Evolutionary conservation across 2,888 invertebrate species (phyloP).

Genomic region (Eupithecia abbreviata): DNA sequence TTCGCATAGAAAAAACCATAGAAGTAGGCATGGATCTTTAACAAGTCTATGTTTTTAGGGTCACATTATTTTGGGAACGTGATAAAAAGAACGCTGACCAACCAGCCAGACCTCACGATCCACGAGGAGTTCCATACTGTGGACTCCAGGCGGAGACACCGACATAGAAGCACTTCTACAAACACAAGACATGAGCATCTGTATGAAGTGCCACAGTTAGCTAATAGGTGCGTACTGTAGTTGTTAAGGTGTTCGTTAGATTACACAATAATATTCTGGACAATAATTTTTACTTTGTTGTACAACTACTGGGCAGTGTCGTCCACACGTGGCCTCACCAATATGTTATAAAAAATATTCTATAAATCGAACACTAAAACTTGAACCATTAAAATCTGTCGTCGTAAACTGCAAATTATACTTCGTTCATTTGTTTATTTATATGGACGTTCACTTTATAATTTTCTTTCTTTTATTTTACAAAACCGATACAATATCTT

Average conservation of each 20-base stretch:
- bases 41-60: conserved; percentile 50
- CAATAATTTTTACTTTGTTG: no score
- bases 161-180: conserved; percentile 83
- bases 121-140: conserved; percentile 89
- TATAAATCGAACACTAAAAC: background rate
- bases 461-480: background rate
- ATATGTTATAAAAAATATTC: background rate
- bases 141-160: conserved; percentile 84
- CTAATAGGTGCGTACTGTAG: conserved; percentile 66
- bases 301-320: background rate
- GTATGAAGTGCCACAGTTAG: conserved; percentile 92
- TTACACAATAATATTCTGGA: background rate
- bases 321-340: no score
- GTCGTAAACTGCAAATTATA: background rate
- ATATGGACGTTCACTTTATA: background rate
- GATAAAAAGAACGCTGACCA: conserved; percentile 90
- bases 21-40: background rate
- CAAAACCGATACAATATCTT: background rate
- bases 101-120: conserved; percentile 92
- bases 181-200: conserved; percentile 91
- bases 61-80: conserved; percentile 91
- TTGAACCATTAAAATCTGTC: background rate
- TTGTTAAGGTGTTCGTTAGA: background rate
- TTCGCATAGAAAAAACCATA: no score
- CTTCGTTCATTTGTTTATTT: background rate